Evolutionary conservation across 2,888 invertebrate species (phyloP), one percentile per base, ranked within the genome.

Genomic region (Palloptera scutellata): DNA sequence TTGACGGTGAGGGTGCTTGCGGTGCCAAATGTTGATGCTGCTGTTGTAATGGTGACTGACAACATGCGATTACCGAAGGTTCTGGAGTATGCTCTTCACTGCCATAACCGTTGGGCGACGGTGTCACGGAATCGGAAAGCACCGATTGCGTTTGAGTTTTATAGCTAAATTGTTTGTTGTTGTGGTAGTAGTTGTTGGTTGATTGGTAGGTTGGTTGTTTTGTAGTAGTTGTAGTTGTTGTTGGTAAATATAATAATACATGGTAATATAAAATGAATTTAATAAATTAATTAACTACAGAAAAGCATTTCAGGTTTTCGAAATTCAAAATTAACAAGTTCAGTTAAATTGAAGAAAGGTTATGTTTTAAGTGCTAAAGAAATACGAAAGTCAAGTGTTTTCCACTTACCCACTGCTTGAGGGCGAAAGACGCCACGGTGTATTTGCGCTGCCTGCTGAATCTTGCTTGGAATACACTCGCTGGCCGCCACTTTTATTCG

Each of bases 401-500:
- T 55, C 6, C 60, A 83, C 83, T 81, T 78, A 85, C 85, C 85
- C 85, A 77, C 84, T 85, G 77, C 84, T 85, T 58, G 85, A 85
- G 64, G 85, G 85, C 72, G 85, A 85, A 64, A 85, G 73, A 17
- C 85, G 82, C 85, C 85, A 85, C 2, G 84, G 79, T 55, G 84
- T 83, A 64, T 77, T 83, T 59, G 79, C 79, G 68, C 79, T 83
- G 61, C 82, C 81, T 11, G 80, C 76, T 4, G 85, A 83, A 68
- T 85, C 85, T 88, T 95, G 94, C 79, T 93, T 91, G 70, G 92
- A 91, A 61, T 94, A 88, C 67, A 92, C 86, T 17, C 92, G 84
- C 4, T 84, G 69, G 13, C 88, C 88, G 1, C 71, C 88, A 78
- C 89, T 90, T 76, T 89, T 89, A 43, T 88, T 89, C 19, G 90